Percentiles rank a stretch among this genome's conserved stretches.
Conservation (phyloP, 1,140 invertebrate species). For the Oryzaephilus surinamensis region DNA sequence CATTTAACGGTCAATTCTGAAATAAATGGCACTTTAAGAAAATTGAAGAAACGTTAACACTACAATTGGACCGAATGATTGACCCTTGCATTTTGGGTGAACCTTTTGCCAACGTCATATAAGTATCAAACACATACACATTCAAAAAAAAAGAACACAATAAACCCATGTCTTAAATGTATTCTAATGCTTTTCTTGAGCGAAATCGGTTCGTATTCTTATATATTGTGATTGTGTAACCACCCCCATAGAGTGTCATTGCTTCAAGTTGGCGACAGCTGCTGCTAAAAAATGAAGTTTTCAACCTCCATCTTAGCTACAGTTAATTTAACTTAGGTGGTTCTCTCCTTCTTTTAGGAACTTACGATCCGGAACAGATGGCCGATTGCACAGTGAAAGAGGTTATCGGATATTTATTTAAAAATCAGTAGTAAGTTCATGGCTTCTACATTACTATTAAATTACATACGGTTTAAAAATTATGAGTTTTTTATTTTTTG, state of each 20-base stretch:
- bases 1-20: slow-evolving; percentile 23
- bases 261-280: slow-evolving; percentile 28
- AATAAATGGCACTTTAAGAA: slow-evolving; percentile 15
- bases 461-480: no score
- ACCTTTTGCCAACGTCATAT: slow-evolving; percentile 7
- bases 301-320: slow-evolving; percentile 36
- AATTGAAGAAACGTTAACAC: slow-evolving; percentile 21
- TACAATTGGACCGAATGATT: slow-evolving; percentile 17
- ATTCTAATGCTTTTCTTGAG: slow-evolving; percentile 29
- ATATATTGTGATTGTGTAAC: slow-evolving; percentile 35
- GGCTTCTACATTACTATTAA: no score
- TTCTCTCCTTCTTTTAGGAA: no score
- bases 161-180: slow-evolving; percentile 21
- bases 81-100: slow-evolving; percentile 5
- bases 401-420: slow-evolving; percentile 11
- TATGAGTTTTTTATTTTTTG: no score
- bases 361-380: no score
- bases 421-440: no score
- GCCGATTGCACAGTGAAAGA: slow-evolving; percentile 5
- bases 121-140: no score
- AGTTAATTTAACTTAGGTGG: slow-evolving; percentile 35
- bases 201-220: slow-evolving; percentile 25
- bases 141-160: no score
- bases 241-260: slow-evolving; percentile 35
- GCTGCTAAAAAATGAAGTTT: slow-evolving; percentile 35